Conservation (phyloP, 2,797 vertebrate species). For the Hirundo rustica region DNA sequence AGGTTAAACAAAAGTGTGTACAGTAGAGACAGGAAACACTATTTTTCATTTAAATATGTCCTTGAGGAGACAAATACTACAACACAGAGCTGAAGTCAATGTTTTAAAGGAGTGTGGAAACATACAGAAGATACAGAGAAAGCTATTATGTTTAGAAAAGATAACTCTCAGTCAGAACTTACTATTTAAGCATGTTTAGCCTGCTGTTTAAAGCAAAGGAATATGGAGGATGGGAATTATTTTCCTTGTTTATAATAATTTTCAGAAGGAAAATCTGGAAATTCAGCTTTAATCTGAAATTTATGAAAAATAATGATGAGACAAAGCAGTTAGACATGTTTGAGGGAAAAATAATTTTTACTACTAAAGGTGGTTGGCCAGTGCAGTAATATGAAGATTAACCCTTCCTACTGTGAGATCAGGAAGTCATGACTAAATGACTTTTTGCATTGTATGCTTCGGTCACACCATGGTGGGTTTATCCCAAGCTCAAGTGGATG, state of each 20-base stretch:
- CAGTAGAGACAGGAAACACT: not conserved
- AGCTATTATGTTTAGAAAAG: not conserved
- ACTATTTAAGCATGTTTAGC: not conserved
- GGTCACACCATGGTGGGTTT: not conserved
- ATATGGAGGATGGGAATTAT: not conserved
- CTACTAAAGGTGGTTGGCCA: not conserved
- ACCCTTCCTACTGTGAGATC: not conserved
- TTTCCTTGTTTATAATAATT: not conserved
- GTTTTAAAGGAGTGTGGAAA: not conserved
- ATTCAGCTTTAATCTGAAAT: not conserved
- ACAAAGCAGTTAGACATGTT: not conserved
- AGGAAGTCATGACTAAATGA: not conserved
- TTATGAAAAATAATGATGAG: not conserved
- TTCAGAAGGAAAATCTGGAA: not conserved
- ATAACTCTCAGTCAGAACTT: not conserved
- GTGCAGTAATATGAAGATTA: not conserved
- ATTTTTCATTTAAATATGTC: not conserved
- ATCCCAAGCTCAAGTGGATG: not conserved
- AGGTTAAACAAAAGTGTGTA: not conserved
- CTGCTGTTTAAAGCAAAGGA: not conserved
- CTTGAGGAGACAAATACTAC: not conserved
- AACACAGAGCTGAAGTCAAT: not conserved
- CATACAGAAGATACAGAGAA: not conserved
- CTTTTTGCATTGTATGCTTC: not conserved
- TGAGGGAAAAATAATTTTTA: not conserved